phyloP scores from a whole-genome alignment of 2,113 vertebrate genomes.

The Oreochromis aureus region DNA sequence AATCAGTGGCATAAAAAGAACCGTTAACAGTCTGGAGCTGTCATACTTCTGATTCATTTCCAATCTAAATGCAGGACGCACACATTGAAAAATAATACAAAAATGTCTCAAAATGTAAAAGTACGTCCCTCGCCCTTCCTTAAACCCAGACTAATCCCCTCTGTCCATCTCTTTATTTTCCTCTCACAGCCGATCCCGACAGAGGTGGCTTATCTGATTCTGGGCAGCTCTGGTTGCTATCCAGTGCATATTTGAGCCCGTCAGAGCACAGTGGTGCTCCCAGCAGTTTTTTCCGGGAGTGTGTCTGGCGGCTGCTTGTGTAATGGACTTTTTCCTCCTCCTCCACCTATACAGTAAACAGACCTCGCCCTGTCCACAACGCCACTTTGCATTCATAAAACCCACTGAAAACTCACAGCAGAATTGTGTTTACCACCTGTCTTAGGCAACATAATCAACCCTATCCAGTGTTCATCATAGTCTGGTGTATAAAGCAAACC shows the following conservation, averaged over 20 bases:
- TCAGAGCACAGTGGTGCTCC: slow-evolving; percentile 4
- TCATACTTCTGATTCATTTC: neutral
- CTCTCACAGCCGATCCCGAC: neutral
- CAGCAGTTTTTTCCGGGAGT: slow-evolving; percentile 40
- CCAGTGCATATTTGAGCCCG: slow-evolving; percentile 40
- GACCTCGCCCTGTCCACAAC: neutral
- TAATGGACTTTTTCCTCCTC: slow-evolving; percentile 7
- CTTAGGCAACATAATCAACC: neutral
- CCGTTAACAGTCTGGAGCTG: neutral
- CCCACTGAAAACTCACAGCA: neutral
- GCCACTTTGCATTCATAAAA: neutral
- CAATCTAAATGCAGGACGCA: neutral
- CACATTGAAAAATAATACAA: neutral
- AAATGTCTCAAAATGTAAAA: neutral
- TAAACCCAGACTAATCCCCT: neutral
- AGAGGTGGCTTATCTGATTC: slow-evolving; percentile 50
- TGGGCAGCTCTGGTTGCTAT: slow-evolving; percentile 25
- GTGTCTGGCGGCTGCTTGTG: neutral
- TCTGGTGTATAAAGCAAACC: neutral
- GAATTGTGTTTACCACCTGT: neutral
- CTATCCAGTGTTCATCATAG: neutral
- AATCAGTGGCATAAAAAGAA: neutral
- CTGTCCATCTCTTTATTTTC: slow-evolving; percentile 2
- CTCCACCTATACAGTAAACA: slow-evolving; percentile 12
- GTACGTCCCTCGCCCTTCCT: neutral